A percentile compares a stretch with the other conserved stretches of the same genome.
phyloP scores from a whole-genome alignment of 1,140 invertebrate species.

The Monomorium pharaonis region DNA sequence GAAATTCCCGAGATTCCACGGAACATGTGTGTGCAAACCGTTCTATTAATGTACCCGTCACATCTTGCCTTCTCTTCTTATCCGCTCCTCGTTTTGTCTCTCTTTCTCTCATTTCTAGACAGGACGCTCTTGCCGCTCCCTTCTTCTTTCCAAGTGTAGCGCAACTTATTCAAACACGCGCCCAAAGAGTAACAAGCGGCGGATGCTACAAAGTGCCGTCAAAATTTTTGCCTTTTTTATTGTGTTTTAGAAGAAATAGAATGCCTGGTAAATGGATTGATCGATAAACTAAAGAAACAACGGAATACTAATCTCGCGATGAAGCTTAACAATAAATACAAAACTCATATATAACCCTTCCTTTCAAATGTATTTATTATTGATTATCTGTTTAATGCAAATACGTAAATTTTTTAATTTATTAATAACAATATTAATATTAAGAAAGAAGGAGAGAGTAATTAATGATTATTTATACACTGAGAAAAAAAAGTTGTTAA shows the following conservation, averaged over 20 bases:
- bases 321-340: background rate
- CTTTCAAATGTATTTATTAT: background rate
- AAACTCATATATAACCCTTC: background rate
- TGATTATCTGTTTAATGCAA: background rate
- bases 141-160: conserved; percentile 35
- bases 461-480: background rate
- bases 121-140: background rate
- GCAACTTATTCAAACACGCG: conserved; percentile 67
- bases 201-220: conserved; percentile 44
- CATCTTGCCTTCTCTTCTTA: conserved; percentile 41
- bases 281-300: conserved; percentile 1
- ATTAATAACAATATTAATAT: background rate
- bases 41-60: conserved; percentile 77
- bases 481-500: too few relatives aligned
- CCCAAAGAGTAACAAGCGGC: conserved; percentile 60
- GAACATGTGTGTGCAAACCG: conserved; percentile 75
- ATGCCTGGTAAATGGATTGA: conserved; percentile 56
- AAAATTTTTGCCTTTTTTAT: conserved; percentile 54
- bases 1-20: conserved; percentile 70
- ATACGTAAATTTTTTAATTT: background rate
- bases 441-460: background rate
- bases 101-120: conserved; percentile 48
- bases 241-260: conserved; percentile 34
- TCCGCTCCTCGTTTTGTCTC: conserved; percentile 36
- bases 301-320: background rate